Percentiles rank a stretch among this genome's conserved stretches.
phyloP scores from a whole-genome alignment of 2,797 vertebrate genomes.

The Xenentodon cancila region DNA sequence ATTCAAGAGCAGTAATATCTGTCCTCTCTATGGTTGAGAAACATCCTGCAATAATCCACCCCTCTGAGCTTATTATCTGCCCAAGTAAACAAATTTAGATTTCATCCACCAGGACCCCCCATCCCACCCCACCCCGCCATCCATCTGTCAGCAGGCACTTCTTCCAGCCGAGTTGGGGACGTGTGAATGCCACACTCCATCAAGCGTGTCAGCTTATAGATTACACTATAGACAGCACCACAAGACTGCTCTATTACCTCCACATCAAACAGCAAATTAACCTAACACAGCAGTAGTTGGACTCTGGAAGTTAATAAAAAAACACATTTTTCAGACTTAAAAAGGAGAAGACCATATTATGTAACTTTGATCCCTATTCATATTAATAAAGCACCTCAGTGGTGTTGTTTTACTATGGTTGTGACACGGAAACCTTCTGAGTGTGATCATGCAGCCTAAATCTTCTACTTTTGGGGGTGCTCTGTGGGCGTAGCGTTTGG shows the following conservation, averaged over 20 bases:
- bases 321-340: conserved; percentile 46
- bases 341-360: conserved; percentile 2
- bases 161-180: conserved; percentile 62
- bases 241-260: conserved; percentile 66
- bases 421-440: too few species aligned
- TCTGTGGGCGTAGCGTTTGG: too few species aligned
- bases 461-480: too few species aligned
- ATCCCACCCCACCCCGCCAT: conserved; percentile 41
- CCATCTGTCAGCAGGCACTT: conserved; percentile 70
- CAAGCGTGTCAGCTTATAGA: conserved; percentile 72
- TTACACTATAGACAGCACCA: conserved; percentile 63
- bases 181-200: conserved; percentile 74
- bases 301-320: conserved; percentile 31
- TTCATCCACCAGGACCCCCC: conserved; percentile 72
- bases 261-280: conserved; percentile 65
- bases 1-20: background rate
- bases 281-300: conserved; percentile 34
- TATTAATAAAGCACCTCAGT: background rate
- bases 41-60: conserved; percentile 41
- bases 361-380: too few species aligned
- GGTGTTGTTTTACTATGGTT: too few species aligned
- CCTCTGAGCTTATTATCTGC: conserved; percentile 62
- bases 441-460: too few species aligned
- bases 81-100: conserved; percentile 72
- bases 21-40: conserved; percentile 10